A percentile compares a stretch with the other conserved stretches of the same genome.
Conservation (phyloP, 2,797 vertebrate species). For the Phataginus tricuspis region DNA sequence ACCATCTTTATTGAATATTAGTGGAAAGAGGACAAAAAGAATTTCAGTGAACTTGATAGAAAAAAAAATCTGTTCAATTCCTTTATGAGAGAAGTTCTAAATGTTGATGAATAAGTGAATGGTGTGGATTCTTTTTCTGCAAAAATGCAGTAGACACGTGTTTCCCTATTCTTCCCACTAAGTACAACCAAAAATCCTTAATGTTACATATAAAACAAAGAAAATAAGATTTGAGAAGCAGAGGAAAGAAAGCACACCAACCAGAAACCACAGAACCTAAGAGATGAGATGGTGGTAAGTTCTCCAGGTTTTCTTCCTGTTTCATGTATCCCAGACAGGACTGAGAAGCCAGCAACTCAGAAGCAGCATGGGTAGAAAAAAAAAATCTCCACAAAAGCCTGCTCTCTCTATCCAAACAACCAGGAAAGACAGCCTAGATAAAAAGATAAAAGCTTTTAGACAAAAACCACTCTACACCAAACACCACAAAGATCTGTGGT, state of each 20-base stretch:
- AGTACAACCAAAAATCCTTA: neutral
- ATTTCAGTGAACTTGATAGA: neutral
- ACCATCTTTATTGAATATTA: neutral
- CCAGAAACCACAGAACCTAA: neutral
- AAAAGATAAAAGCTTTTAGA: neutral
- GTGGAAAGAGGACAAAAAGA: neutral
- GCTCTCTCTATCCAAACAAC: neutral
- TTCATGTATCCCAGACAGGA: neutral
- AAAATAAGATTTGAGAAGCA: neutral
- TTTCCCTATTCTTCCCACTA: neutral
- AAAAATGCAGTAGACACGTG: neutral
- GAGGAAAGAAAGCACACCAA: neutral
- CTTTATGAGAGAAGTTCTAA: neutral
- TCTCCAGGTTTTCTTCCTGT: neutral
- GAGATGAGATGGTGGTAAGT: neutral
- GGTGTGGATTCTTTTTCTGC: neutral
- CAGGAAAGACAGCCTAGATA: neutral
- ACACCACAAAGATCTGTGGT: neutral
- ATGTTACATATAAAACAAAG: neutral
- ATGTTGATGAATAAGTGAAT: neutral
- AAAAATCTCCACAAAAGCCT: neutral
- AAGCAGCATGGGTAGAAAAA: neutral
- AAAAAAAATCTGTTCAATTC: neutral
- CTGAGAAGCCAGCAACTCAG: neutral
- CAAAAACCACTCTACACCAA: neutral